Base-by-base conservation (phyloP, 2,797 vertebrate genomes). In the Sebastes trivittatus region DNA sequence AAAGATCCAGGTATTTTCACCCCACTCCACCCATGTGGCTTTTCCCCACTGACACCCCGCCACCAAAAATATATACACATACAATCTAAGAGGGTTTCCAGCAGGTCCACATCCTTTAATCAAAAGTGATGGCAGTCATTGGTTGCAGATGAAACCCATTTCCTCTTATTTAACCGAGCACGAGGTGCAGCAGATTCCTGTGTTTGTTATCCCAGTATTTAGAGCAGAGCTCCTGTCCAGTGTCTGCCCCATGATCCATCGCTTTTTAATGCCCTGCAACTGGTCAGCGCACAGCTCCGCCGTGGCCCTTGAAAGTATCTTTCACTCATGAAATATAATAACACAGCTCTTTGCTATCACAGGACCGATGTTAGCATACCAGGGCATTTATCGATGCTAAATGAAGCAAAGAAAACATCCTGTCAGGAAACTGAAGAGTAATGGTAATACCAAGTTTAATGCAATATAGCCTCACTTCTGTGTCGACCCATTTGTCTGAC, bases 141-240 rank as follows among this genome's bases (percentile, higher is more conserved):
- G 91, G 87, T 67, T 89, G 80, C 94, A 95, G 85, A 94, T 94
- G 92, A 93, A 88, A 90, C 78, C 83, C 63, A 89, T 95, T 95
- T 94, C 89, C 93, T 94, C 77, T 25, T 29, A 18, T 87, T 90
- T 83, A 90, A 87, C 83, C 55, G 36, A 74, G 79, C 80, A 86
- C n/a, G 54, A 89, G 75, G 82, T 88, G 77, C 81, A 78, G 82
- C 72, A 83, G 87, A 93, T 90, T 80, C 75, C 76, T 79, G 77
- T 73, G 73, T 92, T 93, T 94, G 88, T 94, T 93, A 87, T 92
- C 83, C 52, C 72, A 82, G 80, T 42, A 67, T 86, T 72, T 86
- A 65, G 58, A 82, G 59, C 72, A 72, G 63, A 56, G 72, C 83
- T 80, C 75, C 76, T 5, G 20, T 85, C 75, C 65, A 32, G 46